Conservation (phyloP, 2,888 invertebrate genomes). For the Orthosia gracilis region DNA sequence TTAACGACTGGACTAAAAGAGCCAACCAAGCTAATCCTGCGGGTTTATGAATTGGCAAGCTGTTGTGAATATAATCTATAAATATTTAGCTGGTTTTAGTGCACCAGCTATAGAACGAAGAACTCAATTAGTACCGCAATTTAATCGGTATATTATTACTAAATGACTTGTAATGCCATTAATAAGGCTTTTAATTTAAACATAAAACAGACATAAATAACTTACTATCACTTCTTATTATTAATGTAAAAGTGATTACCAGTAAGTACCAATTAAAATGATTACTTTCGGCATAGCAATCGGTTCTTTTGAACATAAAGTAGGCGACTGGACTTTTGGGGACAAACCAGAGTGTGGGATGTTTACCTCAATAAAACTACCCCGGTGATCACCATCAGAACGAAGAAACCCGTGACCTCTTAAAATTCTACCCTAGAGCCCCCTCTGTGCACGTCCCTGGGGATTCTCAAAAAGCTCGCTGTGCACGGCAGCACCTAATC, state of each 20-base stretch:
- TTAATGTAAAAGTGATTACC: neutral
- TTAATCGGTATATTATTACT: neutral
- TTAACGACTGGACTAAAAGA: neutral
- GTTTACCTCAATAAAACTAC: too few relatives aligned
- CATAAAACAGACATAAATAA: neutral
- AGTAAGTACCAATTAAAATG: neutral
- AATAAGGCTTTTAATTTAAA: neutral
- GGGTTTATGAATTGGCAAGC: neutral
- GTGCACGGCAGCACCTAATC: too few relatives aligned
- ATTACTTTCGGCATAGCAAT: neutral
- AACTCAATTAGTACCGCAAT: conserved; percentile 5
- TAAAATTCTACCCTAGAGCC: too few relatives aligned
- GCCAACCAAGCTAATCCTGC: too few relatives aligned
- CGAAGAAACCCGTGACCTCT: too few relatives aligned
- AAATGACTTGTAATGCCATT: neutral
- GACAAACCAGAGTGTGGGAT: too few relatives aligned
- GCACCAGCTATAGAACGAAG: neutral
- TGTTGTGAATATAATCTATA: neutral
- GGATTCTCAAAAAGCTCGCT: too few relatives aligned
- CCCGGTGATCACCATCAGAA: too few relatives aligned
- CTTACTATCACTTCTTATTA: neutral
- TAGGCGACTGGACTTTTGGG: too few relatives aligned
- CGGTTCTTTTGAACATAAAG: too few relatives aligned
- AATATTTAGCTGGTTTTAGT: neutral
- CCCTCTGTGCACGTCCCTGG: too few relatives aligned